phyloP scores from a whole-genome alignment of 2,888 invertebrate species.

The Platycheirus rosarum region DNA sequence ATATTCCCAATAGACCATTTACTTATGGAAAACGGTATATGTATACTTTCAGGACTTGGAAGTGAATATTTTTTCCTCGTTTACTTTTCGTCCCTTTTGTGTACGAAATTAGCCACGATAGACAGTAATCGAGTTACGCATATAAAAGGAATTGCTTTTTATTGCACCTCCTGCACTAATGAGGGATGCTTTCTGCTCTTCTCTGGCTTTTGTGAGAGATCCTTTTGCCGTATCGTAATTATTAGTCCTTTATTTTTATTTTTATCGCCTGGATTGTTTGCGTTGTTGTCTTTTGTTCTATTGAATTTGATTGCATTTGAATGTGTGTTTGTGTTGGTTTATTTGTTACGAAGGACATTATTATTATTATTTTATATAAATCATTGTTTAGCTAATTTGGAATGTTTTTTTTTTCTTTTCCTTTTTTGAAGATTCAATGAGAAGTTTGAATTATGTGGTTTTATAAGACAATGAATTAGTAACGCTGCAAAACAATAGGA shows the following conservation, averaged over 20 bases:
- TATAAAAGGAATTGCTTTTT: conserved; percentile 76
- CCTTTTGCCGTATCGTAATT: conserved; percentile 17
- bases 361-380: conserved; percentile 52
- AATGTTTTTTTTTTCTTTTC: conserved; percentile 4
- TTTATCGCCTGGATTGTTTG: conserved; percentile 53
- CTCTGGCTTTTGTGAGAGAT: conserved; percentile 27
- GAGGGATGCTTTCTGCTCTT: conserved; percentile 53
- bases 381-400: conserved; percentile 17
- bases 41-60: conserved; percentile 7
- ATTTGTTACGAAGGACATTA: conserved; percentile 29
- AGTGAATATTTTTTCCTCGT: conserved; percentile 10
- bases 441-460: no score
- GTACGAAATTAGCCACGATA: conserved; percentile 77
- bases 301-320: conserved; percentile 42
- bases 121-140: conserved; percentile 77
- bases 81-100: conserved; percentile 69
- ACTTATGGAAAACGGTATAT: conserved; percentile 43
- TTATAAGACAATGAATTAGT: no score
- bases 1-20: conserved; percentile 70
- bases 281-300: conserved; percentile 59
- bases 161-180: conserved; percentile 74
- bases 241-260: conserved; percentile 71
- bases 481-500: no score
- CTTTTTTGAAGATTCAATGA: no score
- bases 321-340: conserved; percentile 20